Evolutionary conservation across 2,797 vertebrate species (phyloP).

Genomic region (Ara ararauna): DNA sequence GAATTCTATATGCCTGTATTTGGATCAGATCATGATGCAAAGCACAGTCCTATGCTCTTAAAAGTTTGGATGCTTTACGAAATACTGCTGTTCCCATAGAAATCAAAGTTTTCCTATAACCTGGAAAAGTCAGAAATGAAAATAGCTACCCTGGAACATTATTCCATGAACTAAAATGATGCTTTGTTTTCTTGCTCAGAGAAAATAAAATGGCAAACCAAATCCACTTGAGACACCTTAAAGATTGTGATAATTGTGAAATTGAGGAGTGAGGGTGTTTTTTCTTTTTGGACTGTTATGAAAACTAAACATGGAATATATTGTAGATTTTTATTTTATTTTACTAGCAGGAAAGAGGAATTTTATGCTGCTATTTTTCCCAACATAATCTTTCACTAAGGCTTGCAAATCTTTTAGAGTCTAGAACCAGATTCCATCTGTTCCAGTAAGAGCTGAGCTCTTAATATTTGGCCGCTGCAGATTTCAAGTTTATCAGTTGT

Average conservation of each 20-base stretch:
- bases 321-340: background rate
- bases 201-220: conserved; percentile 20
- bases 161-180: background rate
- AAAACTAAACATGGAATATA: background rate
- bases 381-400: background rate
- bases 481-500: conserved; percentile 29
- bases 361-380: background rate
- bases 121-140: conserved; percentile 35
- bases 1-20: background rate
- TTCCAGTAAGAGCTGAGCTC: background rate
- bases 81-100: conserved; percentile 32
- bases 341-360: background rate
- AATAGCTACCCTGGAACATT: conserved; percentile 17
- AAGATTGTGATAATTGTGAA: background rate
- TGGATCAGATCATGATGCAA: conserved; percentile 6
- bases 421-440: conserved; percentile 7
- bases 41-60: conserved; percentile 10
- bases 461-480: background rate
- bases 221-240: background rate
- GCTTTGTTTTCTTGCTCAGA: background rate
- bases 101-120: conserved; percentile 35
- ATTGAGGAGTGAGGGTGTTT: background rate
- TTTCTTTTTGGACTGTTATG: background rate
- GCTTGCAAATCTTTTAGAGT: background rate
- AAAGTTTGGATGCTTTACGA: conserved; percentile 38